phyloP scores from a whole-genome alignment of 2,888 invertebrate genomes.

The Agrilus mali region DNA sequence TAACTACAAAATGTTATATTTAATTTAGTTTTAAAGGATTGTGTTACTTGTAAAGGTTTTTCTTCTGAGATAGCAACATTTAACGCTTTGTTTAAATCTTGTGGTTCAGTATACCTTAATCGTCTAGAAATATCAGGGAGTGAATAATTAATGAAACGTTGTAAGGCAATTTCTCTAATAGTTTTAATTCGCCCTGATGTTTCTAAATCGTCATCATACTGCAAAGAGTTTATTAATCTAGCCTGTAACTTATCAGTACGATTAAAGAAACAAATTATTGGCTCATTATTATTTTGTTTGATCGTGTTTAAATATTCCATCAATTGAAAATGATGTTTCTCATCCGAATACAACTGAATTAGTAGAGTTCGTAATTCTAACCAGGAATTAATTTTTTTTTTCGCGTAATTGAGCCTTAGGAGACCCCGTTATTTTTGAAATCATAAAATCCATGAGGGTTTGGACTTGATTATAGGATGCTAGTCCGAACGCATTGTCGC shows the following conservation, averaged over 20 bases:
- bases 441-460: not conserved
- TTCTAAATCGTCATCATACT: not conserved
- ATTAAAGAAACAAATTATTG: conserved; percentile 2
- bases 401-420: not conserved
- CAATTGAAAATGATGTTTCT: conserved; percentile 7
- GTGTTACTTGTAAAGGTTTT: too few species aligned
- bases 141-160: not conserved
- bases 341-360: conserved; percentile 7
- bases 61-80: too few species aligned
- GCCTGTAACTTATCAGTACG: not conserved
- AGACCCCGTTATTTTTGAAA: not conserved
- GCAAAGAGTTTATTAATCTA: not conserved
- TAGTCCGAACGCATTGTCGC: conserved; percentile 1
- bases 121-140: not conserved
- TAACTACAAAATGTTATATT: too few species aligned
- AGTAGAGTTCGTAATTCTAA: conserved; percentile 4
- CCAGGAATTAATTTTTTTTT: conserved; percentile 2
- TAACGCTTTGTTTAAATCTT: too few species aligned
- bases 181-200: not conserved
- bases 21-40: too few species aligned
- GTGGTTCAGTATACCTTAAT: too few species aligned
- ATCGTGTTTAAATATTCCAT: conserved; percentile 5
- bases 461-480: not conserved
- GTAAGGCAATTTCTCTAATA: conserved; percentile 1
- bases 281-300: conserved; percentile 4